phyloP scores from a whole-genome alignment of 2,888 invertebrate genomes.

The Epinotia demarniana region DNA sequence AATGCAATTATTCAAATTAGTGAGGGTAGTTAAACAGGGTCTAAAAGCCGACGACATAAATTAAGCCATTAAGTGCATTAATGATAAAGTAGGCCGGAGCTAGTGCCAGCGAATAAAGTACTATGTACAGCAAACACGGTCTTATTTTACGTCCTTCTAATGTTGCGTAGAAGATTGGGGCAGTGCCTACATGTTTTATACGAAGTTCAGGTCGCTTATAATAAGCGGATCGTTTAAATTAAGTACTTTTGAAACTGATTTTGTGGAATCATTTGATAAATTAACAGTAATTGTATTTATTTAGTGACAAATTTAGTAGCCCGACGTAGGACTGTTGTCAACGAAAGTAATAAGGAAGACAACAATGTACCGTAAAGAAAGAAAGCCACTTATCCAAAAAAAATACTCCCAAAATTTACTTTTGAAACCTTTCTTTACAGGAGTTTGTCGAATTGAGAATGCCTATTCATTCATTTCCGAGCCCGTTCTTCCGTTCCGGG shows the following conservation, averaged over 20 bases:
- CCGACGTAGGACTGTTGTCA: background rate
- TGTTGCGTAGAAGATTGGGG: conserved; percentile 20
- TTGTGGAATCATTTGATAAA: background rate
- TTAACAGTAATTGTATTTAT: background rate
- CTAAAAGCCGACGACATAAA: conserved; percentile 62
- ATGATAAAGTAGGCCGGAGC: conserved; percentile 57
- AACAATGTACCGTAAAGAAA: background rate
- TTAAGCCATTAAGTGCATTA: conserved; percentile 62
- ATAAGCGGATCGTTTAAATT: conserved; percentile 29
- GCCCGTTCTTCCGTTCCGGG: background rate
- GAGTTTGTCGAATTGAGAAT: background rate
- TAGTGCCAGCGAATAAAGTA: background rate
- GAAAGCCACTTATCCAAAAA: background rate
- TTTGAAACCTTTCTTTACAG: background rate
- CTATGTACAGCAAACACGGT: conserved; percentile 2
- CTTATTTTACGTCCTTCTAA: conserved; percentile 3
- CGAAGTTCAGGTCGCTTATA: conserved; percentile 30
- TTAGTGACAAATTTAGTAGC: background rate
- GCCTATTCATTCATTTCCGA: background rate
- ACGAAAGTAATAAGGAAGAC: background rate
- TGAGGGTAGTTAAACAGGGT: conserved; percentile 50
- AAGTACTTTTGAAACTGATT: conserved; percentile 18
- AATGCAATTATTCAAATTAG: conserved; percentile 60
- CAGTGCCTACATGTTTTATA: conserved; percentile 41
- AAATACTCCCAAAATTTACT: background rate